Base-by-base conservation (phyloP, 2,113 vertebrate species). In the Cromileptes altivelis region DNA sequence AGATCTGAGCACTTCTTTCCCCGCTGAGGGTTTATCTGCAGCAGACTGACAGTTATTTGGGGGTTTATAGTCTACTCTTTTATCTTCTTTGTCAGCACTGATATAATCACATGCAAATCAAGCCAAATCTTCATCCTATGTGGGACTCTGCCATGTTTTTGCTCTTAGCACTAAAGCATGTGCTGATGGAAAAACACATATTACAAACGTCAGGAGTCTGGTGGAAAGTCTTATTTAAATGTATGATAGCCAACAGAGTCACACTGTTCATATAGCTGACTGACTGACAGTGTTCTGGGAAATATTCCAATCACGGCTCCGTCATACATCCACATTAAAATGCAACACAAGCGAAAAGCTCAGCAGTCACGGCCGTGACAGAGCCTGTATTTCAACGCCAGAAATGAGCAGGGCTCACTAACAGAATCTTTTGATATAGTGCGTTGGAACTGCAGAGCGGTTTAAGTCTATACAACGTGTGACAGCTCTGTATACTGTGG, bases 401-500 rank as follows among this genome's bases (percentile, higher is more conserved):
- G 80, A 52, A 86, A 70, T 47, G 76, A 74, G 64, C 6, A 8
- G 47, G 40, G 50, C 53, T 75, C 61, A 33, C 68, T 37, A 61
- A 77, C 58, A 10, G 42, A 47, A 23, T 11, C 68, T 70, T 88
- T 82, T 90, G 67, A 86, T 73, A 64, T 18, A 78, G 61, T 45
- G 73, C 42, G 11, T 58, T 70, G 50, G 57, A 80, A 78, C 77
- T 30, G 23, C 27, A 65, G 55, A 27, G 65, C 65, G 15, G 12
- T 70, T 74, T 40, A 55, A 72, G 80, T 88, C 78, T 82, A 78
- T 76, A 63, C 68, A 86, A 45, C 27, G 3, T 79, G 74, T 80
- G 89, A 88, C 92, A 87, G 77, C 49, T 85, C 84, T 78, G 84
- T 80, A 79, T 70, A 75, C 80, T 8, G 53, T 8, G 62, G 68